Percentiles rank a stretch among this genome's conserved stretches.
Conservation (phyloP, 2,797 vertebrate genomes). For the Australoheros facetus region DNA sequence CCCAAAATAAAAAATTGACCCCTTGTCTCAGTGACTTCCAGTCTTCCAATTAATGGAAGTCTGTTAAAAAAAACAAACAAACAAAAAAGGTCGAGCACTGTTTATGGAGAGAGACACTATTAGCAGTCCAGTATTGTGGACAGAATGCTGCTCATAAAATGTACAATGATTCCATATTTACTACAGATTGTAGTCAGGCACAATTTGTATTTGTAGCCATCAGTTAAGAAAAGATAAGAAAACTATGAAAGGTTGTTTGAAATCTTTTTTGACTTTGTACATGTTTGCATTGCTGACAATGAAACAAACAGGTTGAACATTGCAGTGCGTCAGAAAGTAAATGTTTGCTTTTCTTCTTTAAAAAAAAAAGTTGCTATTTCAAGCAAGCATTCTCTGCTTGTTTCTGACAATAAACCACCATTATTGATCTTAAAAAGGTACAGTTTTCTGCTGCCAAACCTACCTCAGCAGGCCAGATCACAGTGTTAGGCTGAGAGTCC, state of each 20-base stretch:
- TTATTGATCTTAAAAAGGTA: conserved; percentile 30
- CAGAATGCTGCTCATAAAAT: conserved; percentile 8
- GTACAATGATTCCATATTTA: not conserved
- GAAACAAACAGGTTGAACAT: not conserved
- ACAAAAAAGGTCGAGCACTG: conserved; percentile 1
- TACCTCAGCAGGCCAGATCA: conserved; percentile 95
- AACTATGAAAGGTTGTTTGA: too few species aligned
- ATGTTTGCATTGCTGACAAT: not conserved
- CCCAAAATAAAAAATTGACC: not conserved
- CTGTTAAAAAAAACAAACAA: not conserved
- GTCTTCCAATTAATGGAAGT: too few species aligned
- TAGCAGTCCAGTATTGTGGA: not conserved
- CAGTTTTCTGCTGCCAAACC: conserved; percentile 30
- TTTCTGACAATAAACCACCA: conserved; percentile 14
- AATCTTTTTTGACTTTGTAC: not conserved
- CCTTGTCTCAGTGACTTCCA: not conserved
- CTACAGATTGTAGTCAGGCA: not conserved
- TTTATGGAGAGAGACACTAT: conserved; percentile 4
- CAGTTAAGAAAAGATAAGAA: too few species aligned
- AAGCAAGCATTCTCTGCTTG: not conserved
- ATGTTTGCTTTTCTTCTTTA: conserved; percentile 4
- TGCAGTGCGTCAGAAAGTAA: not conserved
- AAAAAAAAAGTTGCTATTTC: not conserved
- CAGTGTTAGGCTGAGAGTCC: conserved; percentile 88
- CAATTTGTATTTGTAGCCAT: too few species aligned